Evolutionary conservation across 2,888 invertebrate species (phyloP).

Genomic region (Hydrotaea diabolus): DNA sequence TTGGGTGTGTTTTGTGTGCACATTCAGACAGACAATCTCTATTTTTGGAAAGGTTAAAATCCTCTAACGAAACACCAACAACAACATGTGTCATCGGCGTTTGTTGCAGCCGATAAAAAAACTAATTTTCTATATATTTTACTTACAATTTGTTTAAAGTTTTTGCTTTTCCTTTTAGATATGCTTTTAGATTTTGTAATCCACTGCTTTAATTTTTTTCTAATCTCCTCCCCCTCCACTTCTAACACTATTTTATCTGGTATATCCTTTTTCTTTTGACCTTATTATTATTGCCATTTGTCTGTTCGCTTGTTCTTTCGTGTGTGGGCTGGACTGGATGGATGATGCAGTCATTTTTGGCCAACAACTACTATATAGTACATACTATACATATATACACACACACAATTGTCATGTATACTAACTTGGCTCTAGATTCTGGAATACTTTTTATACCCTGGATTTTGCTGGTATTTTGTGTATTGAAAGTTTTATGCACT

Average conservation of each 20-base stretch:
- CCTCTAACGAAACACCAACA: slow-evolving; percentile 42
- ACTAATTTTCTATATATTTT: not conserved
- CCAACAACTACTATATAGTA: not conserved
- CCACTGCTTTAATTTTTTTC: not conserved
- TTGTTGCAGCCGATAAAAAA: not conserved
- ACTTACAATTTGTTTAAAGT: not conserved
- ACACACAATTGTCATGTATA: not conserved
- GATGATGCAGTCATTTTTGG: not conserved
- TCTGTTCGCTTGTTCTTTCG: not conserved
- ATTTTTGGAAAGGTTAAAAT: slow-evolving; percentile 68
- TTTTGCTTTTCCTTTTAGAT: no score
- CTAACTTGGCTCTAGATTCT: no score
- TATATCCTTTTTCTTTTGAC: not conserved
- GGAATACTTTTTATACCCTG: slow-evolving; percentile 20
- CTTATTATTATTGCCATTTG: not conserved
- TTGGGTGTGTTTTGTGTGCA: no score
- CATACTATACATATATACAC: not conserved
- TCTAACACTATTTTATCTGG: not conserved
- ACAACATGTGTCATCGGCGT: not conserved
- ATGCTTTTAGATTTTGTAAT: no score
- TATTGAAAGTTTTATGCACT: not conserved
- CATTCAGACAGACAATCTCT: slow-evolving; percentile 20
- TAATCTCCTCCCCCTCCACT: not conserved
- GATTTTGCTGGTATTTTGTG: slow-evolving; percentile 15
- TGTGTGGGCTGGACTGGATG: not conserved